phyloP scores from a whole-genome alignment of 2,797 vertebrate species.

The Propithecus perrieri region DNA sequence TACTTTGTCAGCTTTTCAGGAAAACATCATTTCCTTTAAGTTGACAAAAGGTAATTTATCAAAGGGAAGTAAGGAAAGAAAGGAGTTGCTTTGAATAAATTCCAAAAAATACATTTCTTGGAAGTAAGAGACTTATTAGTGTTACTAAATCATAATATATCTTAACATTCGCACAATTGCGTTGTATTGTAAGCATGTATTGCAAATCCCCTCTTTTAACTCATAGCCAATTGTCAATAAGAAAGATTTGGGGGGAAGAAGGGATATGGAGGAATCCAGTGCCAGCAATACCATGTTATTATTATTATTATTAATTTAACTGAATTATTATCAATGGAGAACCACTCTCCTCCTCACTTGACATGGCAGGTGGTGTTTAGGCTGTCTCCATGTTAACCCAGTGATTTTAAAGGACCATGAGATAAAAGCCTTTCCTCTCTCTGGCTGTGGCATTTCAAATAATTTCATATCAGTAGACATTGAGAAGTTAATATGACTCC shows the following conservation, averaged over 20 bases:
- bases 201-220: background rate
- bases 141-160: slow-evolving; percentile 35
- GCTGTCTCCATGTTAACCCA: background rate
- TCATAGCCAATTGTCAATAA: background rate
- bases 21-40: slow-evolving; percentile 58
- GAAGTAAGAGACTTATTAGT: slow-evolving; percentile 3
- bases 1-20: slow-evolving; percentile 58
- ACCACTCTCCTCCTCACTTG: background rate
- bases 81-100: slow-evolving; percentile 50
- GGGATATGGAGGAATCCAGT: background rate
- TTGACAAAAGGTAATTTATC: slow-evolving; percentile 49
- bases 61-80: slow-evolving; percentile 5
- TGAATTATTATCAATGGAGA: background rate
- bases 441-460: background rate
- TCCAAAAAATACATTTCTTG: slow-evolving; percentile 17
- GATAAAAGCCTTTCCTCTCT: background rate
- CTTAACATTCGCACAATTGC: background rate
- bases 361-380: background rate
- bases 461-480: background rate
- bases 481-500: background rate
- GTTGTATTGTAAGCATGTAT: background rate
- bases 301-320: background rate
- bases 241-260: background rate
- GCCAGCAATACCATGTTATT: background rate
- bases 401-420: background rate